Conservation (phyloP, 1,140 invertebrate species). For the Pachypeltis micranthus region DNA sequence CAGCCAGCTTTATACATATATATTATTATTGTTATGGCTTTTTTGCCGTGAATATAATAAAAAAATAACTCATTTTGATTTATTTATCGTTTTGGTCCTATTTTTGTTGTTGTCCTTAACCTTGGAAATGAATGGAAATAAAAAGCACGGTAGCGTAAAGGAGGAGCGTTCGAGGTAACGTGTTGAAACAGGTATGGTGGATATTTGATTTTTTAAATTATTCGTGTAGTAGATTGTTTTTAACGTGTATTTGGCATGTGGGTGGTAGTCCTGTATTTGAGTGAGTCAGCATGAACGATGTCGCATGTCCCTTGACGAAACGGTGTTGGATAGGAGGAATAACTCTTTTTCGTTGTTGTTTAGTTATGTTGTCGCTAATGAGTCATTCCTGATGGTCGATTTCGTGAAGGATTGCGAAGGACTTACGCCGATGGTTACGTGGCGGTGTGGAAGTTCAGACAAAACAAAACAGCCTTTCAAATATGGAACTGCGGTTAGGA, state of each 20-base stretch:
- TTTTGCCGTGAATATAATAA: neutral
- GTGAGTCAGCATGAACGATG: too few relatives aligned
- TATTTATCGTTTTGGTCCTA: neutral
- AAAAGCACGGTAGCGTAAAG: neutral
- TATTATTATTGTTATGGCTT: conserved; percentile 1
- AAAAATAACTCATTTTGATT: neutral
- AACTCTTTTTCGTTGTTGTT: too few relatives aligned
- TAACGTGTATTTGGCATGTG: conserved; percentile 7
- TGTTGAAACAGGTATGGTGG: neutral
- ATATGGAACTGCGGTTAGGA: too few relatives aligned
- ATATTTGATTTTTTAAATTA: neutral
- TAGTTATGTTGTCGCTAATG: too few relatives aligned
- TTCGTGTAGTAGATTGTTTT: too few relatives aligned
- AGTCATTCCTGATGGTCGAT: too few relatives aligned
- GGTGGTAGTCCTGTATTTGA: neutral
- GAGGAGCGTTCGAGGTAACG: neutral
- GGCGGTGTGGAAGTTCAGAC: too few relatives aligned
- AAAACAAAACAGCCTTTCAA: too few relatives aligned
- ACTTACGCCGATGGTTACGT: too few relatives aligned
- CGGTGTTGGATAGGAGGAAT: neutral
- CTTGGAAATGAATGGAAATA: neutral
- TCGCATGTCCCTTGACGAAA: too few relatives aligned
- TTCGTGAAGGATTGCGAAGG: too few relatives aligned
- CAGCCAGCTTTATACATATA: conserved; percentile 1
- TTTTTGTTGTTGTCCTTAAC: neutral